phyloP scores from a whole-genome alignment of 1,140 invertebrate genomes.

The Hyles vespertilio region DNA sequence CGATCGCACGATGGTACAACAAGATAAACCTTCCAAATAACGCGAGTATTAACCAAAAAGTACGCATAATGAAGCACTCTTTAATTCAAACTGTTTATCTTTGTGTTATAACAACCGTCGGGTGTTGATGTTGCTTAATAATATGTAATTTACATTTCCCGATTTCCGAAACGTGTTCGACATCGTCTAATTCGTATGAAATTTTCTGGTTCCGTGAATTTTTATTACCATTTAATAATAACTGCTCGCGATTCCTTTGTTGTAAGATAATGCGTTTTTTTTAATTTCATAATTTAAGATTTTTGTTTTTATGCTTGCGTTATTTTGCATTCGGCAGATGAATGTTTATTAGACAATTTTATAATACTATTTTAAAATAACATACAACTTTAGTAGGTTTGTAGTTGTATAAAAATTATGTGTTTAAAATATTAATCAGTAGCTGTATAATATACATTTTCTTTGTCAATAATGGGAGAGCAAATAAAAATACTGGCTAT shows the following conservation, averaged over 20 bases:
- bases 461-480: too few species aligned
- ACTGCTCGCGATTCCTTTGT: constrained; percentile 23
- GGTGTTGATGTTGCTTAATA: constrained; percentile 72
- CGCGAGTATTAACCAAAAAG: constrained; percentile 61
- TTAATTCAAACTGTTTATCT: constrained; percentile 71
- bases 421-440: too few species aligned
- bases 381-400: too few species aligned
- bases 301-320: neutral
- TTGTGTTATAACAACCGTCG: constrained; percentile 57
- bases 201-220: constrained; percentile 46
- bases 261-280: neutral
- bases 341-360: too few species aligned
- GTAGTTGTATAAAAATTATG: too few species aligned
- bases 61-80: constrained; percentile 60
- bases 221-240: constrained; percentile 32
- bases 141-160: constrained; percentile 67
- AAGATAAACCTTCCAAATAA: constrained; percentile 62
- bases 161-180: constrained; percentile 60
- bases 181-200: constrained; percentile 47
- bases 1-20: constrained; percentile 47
- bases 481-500: too few species aligned
- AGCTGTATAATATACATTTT: too few species aligned
- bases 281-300: neutral
- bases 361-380: too few species aligned
- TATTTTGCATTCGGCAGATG: too few species aligned